phyloP scores from a whole-genome alignment of 2,888 invertebrate species.

The Lasioglossum lativentre region DNA sequence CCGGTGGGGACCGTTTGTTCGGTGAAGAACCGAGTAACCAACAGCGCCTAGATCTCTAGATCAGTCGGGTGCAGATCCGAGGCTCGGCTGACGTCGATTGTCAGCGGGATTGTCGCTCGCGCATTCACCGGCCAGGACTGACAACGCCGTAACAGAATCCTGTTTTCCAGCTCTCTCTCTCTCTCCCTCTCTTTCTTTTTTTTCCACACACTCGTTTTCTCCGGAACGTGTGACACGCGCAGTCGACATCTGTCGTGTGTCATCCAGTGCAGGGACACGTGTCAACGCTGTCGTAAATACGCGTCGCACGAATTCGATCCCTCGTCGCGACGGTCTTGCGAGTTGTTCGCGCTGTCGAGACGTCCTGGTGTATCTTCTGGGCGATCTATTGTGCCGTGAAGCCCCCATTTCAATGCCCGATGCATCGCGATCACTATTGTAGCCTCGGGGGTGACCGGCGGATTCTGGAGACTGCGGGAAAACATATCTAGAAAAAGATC shows the following conservation, averaged over 20 bases:
- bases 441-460: not conserved
- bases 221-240: conserved; percentile 54
- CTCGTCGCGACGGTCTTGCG: conserved; percentile 1
- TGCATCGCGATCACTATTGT: not conserved
- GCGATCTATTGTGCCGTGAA: not conserved
- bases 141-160: conserved; percentile 52
- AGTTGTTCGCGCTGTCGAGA: not conserved
- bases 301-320: conserved; percentile 65
- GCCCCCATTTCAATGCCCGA: not conserved
- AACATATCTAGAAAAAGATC: not conserved
- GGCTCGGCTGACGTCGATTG: conserved; percentile 41
- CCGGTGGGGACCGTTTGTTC: conserved; percentile 13
- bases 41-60: conserved; percentile 23
- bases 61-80: conserved; percentile 28
- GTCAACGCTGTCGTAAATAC: conserved; percentile 73
- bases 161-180: not conserved
- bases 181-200: not conserved
- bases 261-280: conserved; percentile 73
- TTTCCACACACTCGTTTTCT: conserved; percentile 8
- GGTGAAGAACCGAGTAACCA: not conserved
- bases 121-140: conserved; percentile 35
- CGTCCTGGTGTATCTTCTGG: conserved; percentile 2
- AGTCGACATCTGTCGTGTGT: conserved; percentile 72
- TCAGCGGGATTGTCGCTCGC: conserved; percentile 38
- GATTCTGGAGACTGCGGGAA: not conserved